Evolutionary conservation across 2,797 vertebrate species (phyloP).

Genomic region (Coccyzus lansbergi): DNA sequence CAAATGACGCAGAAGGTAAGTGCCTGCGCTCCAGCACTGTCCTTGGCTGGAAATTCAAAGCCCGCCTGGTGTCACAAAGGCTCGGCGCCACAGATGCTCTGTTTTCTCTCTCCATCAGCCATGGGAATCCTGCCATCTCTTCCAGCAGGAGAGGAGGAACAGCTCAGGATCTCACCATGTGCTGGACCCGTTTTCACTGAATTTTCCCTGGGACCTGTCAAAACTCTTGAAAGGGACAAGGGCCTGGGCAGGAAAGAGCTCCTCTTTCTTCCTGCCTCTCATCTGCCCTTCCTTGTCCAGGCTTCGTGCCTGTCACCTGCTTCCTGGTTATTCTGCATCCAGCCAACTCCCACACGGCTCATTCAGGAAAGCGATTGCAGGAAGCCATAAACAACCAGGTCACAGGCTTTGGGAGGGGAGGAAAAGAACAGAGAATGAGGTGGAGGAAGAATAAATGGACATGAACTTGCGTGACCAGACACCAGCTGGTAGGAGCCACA

Average conservation of each 20-base stretch:
- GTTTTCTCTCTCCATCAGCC: neutral
- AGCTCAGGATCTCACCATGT: neutral
- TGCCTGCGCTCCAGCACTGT: neutral
- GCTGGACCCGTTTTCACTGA: neutral
- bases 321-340: neutral
- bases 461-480: neutral
- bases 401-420: neutral
- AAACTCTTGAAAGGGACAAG: neutral
- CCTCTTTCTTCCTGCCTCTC: neutral
- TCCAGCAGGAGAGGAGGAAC: neutral
- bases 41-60: neutral
- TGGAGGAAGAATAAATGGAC: neutral
- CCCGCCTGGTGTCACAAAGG: neutral
- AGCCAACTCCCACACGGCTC: neutral
- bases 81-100: neutral
- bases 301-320: neutral
- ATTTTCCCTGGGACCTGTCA: neutral
- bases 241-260: neutral
- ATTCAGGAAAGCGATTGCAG: accelerated
- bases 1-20: neutral
- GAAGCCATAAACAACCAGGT: neutral
- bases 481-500: neutral
- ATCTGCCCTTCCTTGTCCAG: neutral
- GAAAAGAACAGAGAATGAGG: neutral
- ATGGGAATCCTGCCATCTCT: neutral